phyloP scores from a whole-genome alignment of 2,113 vertebrate species.

The Myxocyprinus asiaticus region DNA sequence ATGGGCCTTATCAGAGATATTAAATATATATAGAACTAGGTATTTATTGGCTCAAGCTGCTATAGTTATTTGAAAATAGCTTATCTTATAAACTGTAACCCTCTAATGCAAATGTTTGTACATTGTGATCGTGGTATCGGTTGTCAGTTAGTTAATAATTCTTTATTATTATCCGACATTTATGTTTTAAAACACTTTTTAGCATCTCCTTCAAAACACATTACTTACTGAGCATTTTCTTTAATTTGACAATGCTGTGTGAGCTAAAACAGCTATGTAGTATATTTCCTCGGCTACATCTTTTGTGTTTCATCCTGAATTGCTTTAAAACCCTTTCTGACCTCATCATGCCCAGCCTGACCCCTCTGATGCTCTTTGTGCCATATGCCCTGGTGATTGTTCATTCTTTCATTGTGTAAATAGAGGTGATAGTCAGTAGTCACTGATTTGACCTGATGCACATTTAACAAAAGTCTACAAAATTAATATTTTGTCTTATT shows the following conservation, averaged over 20 bases:
- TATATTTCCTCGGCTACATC: background rate
- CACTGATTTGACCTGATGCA: slow-evolving; percentile 8
- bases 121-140: background rate
- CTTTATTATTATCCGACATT: too few relatives aligned
- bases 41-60: too few relatives aligned
- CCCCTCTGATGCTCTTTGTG: background rate
- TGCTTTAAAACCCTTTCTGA: background rate
- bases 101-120: background rate
- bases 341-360: slow-evolving; percentile 1
- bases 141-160: too few relatives aligned
- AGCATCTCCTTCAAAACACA: too few relatives aligned
- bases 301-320: background rate
- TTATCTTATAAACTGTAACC: background rate
- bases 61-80: background rate
- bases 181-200: background rate
- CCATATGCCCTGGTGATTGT: background rate
- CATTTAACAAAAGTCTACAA: slow-evolving; percentile 5
- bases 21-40: background rate
- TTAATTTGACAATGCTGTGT: too few relatives aligned
- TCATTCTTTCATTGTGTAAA: slow-evolving; percentile 4
- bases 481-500: background rate
- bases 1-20: background rate
- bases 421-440: background rate
- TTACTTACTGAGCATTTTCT: too few relatives aligned
- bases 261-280: too few relatives aligned